Evolutionary conservation across 37 sponge, comb jelly and placozoan species (phyloP).

Genomic region (Hexactinellida sp.): DNA sequence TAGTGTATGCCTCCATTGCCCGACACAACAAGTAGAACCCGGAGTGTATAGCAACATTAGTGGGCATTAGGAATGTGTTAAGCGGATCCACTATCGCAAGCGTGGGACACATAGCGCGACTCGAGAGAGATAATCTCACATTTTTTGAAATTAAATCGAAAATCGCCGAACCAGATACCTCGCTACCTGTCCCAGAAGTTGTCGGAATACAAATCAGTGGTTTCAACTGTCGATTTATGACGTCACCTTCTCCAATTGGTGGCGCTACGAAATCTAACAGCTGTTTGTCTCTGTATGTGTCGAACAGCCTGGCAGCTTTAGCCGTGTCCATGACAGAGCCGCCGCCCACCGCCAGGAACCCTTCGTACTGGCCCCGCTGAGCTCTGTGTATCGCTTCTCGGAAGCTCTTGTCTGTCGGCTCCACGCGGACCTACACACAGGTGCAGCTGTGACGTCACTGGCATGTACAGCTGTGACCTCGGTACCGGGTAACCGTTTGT

Average conservation of each 20-base stretch:
- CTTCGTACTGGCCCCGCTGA: constrained; percentile 39
- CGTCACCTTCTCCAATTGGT: constrained; percentile 59
- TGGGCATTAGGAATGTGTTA: constrained; percentile 59
- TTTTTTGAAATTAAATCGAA: constrained; percentile 62
- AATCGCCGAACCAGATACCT: constrained; percentile 67
- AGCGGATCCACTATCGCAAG: constrained; percentile 62
- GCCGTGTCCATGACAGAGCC: constrained; percentile 90
- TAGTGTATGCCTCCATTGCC: constrained; percentile 78
- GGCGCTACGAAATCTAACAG: constrained; percentile 61
- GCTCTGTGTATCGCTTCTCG: constrained; percentile 51
- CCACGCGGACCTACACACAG: neutral
- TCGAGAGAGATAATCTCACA: constrained; percentile 38
- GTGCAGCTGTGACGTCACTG: neutral
- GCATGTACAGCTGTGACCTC: too few relatives aligned
- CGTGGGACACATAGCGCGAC: constrained; percentile 46
- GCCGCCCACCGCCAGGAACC: constrained; percentile 74
- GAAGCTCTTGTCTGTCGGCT: constrained; percentile 33
- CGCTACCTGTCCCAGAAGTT: constrained; percentile 77
- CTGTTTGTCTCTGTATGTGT: constrained; percentile 51
- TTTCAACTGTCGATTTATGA: constrained; percentile 22
- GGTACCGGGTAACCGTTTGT: too few relatives aligned
- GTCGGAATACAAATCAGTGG: constrained; percentile 68
- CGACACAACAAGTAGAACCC: constrained; percentile 84
- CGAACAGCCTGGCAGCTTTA: constrained; percentile 63
- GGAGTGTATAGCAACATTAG: constrained; percentile 60